Evolutionary conservation across 2,113 vertebrate species (phyloP), one percentile per base, ranked within the genome.

Genomic region (Melospiza melodia): DNA sequence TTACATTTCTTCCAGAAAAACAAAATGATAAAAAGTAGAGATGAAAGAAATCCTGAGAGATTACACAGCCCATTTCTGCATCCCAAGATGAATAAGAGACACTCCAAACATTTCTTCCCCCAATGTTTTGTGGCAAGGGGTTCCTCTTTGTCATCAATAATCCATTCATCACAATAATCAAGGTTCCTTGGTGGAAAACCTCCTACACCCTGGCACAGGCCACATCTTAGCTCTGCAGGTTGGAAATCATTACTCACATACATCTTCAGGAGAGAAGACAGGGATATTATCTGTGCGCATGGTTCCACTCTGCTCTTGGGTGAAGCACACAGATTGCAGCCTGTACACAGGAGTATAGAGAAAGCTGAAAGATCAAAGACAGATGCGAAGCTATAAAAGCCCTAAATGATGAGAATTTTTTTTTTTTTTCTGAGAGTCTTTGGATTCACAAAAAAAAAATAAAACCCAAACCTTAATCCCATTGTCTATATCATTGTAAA

Each of bases 81-180:
- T 27, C 8, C 8, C 41, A 82, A 48, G 30, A 43, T 22, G 12
- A 72, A 39, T 68, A 44, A 55, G 33, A 71, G 30, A 85, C 22
- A 52, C 24, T 39, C 19, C 72, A 93, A 76, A 18, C 3, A 72
- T 43, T 83, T 51, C 5, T 48, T 51, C 39, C 23, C 22, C 7
- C 25, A n/a, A 37, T 15, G 9, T 37, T 81, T 44, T 73, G 7
- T 21, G 14, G 59, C 10, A 8, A 5, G 2, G 2, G 0, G 3
- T 37, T 39, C 31, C 6, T 49, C 6, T 69, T 71, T 62, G 18
- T 74, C 23, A 46, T 28, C 46, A 89, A 8, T 63, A 59, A 72
- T 48, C 77, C 22, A 39, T 41, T 81, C 15, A 57, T n/a, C 25
- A 61, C 41, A 58, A 41, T n/a, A 91, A 79, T 28, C 16, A 55